phyloP scores from a whole-genome alignment of 2,888 invertebrate species.

The Trichogramma evanescens region DNA sequence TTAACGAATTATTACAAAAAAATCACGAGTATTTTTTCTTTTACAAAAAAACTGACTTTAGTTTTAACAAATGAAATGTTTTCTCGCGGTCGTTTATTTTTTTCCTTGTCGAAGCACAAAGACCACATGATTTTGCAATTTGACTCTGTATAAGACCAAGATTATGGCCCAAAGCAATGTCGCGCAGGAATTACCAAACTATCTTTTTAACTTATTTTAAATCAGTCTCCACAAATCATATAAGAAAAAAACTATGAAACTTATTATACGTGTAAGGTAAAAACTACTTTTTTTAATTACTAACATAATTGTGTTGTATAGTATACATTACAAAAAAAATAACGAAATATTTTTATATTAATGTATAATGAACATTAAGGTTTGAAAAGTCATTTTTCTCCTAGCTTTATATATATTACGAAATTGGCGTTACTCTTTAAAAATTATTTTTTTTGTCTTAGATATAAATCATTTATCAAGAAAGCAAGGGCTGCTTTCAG shows the following conservation, averaged over 20 bases:
- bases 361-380: slow-evolving; percentile 18
- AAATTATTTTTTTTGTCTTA: slow-evolving; percentile 14
- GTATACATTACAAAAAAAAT: slow-evolving; percentile 6
- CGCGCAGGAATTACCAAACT: slow-evolving; percentile 7
- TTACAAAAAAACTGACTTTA: slow-evolving; percentile 12
- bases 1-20: not conserved
- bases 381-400: slow-evolving; percentile 5
- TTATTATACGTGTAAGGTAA: slow-evolving; percentile 9
- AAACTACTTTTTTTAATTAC: slow-evolving; percentile 7
- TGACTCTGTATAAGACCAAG: slow-evolving; percentile 19
- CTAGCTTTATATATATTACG: not conserved
- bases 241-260: slow-evolving; percentile 12
- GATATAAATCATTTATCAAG: slow-evolving; percentile 4
- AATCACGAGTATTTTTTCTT: slow-evolving; percentile 1
- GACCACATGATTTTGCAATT: slow-evolving; percentile 10
- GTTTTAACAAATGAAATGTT: slow-evolving; percentile 1
- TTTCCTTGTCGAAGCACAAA: not conserved
- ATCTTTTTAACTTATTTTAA: slow-evolving; percentile 21
- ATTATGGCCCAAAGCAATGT: slow-evolving; percentile 6
- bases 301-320: slow-evolving; percentile 22
- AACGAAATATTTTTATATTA: slow-evolving; percentile 20
- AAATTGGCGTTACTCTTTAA: slow-evolving; percentile 12
- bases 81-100: not conserved
- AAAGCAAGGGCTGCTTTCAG: slow-evolving; percentile 4
- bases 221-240: slow-evolving; percentile 18